Conservation (phyloP, 2,797 vertebrate genomes). For the Epinephelus coioides region DNA sequence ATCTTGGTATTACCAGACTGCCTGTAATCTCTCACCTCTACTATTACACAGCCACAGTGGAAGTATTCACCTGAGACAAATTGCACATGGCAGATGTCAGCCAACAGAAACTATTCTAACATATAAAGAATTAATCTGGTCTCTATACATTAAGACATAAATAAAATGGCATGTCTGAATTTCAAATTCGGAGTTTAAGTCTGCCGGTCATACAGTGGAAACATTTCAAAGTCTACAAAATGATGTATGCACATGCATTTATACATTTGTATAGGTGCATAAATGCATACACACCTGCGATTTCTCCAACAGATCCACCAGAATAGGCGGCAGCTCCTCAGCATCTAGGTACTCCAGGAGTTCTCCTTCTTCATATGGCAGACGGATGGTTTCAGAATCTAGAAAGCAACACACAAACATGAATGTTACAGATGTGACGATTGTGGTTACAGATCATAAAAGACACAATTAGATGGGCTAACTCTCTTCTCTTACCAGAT, state of each 20-base stretch:
- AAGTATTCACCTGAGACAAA: conserved; percentile 95
- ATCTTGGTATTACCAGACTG: conserved; percentile 96
- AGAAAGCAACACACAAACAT: conserved; percentile 48
- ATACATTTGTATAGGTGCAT: background rate
- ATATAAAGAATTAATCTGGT: background rate
- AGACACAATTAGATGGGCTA: background rate
- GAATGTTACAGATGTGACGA: background rate
- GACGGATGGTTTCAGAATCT: conserved; percentile 99
- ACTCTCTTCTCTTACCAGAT: conserved; percentile 88
- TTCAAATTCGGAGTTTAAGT: background rate
- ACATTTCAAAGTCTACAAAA: conserved; percentile 1
- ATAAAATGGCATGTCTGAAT: background rate
- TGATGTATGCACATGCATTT: background rate
- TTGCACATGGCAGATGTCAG: conserved; percentile 3
- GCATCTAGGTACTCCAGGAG: conserved; percentile 98
- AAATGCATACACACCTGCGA: conserved; percentile 89
- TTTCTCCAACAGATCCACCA: conserved; percentile 99
- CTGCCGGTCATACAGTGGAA: background rate
- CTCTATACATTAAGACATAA: background rate
- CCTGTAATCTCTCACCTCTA: conserved; percentile 97
- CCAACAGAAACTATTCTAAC: background rate
- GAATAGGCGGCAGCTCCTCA: conserved; percentile 96
- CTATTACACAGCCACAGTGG: conserved; percentile 98
- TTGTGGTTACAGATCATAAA: background rate
- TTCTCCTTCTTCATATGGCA: conserved; percentile 98